Conservation (phyloP, 2,113 vertebrate genomes). For the Balaeniceps rex region DNA sequence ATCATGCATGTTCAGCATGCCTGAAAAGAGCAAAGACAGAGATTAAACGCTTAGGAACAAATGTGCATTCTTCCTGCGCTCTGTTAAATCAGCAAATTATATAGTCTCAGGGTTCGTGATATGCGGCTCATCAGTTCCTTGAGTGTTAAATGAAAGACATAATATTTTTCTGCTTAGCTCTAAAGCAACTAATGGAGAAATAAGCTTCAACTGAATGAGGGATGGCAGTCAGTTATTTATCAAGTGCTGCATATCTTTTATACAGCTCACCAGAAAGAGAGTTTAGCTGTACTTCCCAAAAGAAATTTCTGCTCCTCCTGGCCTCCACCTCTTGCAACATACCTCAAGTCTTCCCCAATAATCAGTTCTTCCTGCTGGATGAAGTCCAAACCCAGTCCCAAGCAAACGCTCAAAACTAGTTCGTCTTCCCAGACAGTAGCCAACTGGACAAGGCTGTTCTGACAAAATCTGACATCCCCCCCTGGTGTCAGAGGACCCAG, state of each 20-base stretch:
- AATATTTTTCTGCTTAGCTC: neutral
- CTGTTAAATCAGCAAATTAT: neutral
- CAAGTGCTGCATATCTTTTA: neutral
- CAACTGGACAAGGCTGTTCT: neutral
- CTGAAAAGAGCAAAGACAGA: constrained; percentile 65
- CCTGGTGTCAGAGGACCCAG: neutral
- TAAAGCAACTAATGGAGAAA: neutral
- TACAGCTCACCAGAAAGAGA: neutral
- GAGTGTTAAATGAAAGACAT: neutral
- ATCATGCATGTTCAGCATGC: constrained; percentile 89
- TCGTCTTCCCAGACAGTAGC: neutral
- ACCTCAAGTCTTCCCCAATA: neutral
- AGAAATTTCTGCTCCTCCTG: neutral
- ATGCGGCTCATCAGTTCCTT: neutral
- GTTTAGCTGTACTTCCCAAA: neutral
- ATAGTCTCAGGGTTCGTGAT: neutral
- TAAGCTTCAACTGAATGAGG: neutral
- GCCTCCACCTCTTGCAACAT: neutral
- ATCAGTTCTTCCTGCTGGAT: neutral
- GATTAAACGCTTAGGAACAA: neutral
- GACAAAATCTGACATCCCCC: neutral
- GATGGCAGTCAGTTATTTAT: neutral
- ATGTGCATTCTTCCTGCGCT: neutral
- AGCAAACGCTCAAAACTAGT: neutral
- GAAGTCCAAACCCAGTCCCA: neutral